Conservation (phyloP, 2,888 invertebrate species). For the Melinaea marsaeus region DNA sequence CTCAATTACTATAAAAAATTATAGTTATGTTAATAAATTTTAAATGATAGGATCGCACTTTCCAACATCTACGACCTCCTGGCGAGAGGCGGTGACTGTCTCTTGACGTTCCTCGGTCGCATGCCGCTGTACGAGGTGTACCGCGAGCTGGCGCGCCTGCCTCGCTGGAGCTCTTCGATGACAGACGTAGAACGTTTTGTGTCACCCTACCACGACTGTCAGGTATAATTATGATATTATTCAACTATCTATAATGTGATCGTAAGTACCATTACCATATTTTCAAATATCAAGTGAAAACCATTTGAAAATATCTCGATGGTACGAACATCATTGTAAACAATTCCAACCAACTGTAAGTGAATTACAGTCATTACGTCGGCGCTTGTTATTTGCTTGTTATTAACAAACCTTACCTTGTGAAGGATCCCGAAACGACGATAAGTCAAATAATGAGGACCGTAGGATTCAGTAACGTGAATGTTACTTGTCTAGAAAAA, state of each 20-base stretch:
- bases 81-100: constrained; percentile 81
- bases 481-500: constrained; percentile 79
- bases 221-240: constrained; percentile 37
- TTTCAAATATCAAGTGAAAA: too few species aligned
- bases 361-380: too few species aligned
- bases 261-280: too few species aligned
- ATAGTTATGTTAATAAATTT: not conserved
- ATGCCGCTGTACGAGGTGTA: constrained; percentile 85
- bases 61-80: constrained; percentile 79
- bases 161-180: constrained; percentile 81
- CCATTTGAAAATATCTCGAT: too few species aligned
- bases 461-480: constrained; percentile 78
- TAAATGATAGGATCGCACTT: constrained; percentile 76
- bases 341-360: too few species aligned
- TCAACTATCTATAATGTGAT: too few species aligned
- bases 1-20: too few species aligned
- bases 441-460: constrained; percentile 75
- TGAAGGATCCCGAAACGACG: constrained; percentile 75
- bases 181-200: constrained; percentile 81
- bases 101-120: constrained; percentile 82
- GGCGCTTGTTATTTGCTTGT: too few species aligned
- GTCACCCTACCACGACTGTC: constrained; percentile 81
- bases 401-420: constrained; percentile 10
- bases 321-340: too few species aligned
- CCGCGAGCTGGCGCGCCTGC: constrained; percentile 70